Percentiles rank a stretch among this genome's conserved stretches.
Evolutionary conservation across 2,888 invertebrate species (phyloP).

Genomic region (Amphimallon solstitiale): DNA sequence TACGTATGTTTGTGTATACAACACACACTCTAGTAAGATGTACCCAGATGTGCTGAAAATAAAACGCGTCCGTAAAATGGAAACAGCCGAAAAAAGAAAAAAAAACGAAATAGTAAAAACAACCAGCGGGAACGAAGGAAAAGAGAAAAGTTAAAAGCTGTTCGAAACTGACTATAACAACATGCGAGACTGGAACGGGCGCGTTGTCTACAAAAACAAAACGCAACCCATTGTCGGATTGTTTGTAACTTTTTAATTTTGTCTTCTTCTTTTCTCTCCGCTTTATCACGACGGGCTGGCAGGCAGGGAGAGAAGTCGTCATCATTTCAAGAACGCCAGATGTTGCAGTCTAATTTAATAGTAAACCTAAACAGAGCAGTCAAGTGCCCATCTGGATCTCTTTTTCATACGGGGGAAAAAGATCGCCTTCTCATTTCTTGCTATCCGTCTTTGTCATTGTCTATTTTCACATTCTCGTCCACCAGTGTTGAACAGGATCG

Average conservation of each 20-base stretch:
- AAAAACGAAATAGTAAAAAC: neutral
- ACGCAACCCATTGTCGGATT: conserved; percentile 3
- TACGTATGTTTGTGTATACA: conserved; percentile 12
- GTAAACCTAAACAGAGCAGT: conserved; percentile 46
- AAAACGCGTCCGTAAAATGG: neutral
- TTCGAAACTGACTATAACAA: neutral
- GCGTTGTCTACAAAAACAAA: conserved; percentile 29
- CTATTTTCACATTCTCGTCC: conserved; percentile 9
- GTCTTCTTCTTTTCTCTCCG: conserved; percentile 9
- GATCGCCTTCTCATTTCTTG: neutral
- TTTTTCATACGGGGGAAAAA: conserved; percentile 37
- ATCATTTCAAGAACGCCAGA: conserved; percentile 23
- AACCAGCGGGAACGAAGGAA: neutral
- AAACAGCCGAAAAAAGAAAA: neutral
- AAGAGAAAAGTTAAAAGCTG: conserved; percentile 1
- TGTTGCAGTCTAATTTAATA: conserved; percentile 41
- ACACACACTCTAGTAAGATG: conserved; percentile 1
- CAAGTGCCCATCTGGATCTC: conserved; percentile 45
- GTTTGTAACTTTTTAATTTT: conserved; percentile 25
- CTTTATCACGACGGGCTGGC: neutral
- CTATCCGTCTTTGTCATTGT: conserved; percentile 10
- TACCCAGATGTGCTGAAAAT: conserved; percentile 24
- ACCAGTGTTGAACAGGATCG: neutral
- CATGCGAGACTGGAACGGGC: neutral
- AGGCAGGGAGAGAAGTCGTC: neutral